Evolutionary conservation across 2,113 vertebrate species (phyloP).

Genomic region (Pedionomus torquatus): DNA sequence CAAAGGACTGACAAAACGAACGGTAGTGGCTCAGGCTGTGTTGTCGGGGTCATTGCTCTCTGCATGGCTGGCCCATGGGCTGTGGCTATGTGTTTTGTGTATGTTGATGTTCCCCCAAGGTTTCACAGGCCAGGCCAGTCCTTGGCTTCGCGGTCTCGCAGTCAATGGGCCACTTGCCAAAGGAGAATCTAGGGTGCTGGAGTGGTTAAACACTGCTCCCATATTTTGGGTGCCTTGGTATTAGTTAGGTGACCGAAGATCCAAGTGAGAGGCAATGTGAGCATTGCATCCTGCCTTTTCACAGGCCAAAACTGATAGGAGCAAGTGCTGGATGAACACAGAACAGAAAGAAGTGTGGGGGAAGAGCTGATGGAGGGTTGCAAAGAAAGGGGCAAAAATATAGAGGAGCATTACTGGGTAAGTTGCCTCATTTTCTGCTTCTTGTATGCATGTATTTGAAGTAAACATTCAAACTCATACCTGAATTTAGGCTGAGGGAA

Average conservation of each 20-base stretch:
- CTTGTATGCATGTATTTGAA: neutral
- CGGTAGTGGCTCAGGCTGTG: neutral
- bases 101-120: neutral
- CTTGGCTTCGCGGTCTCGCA: neutral
- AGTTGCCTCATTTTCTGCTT: neutral
- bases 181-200: rapidly evolving
- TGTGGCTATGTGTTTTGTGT: neutral
- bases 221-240: neutral
- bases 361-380: neutral
- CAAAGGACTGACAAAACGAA: neutral
- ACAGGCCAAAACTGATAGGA: neutral
- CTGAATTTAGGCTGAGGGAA: neutral
- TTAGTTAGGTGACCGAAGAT: neutral
- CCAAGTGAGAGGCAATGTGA: neutral
- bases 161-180: neutral
- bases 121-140: neutral
- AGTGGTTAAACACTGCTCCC: neutral
- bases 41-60: neutral
- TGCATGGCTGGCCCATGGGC: neutral
- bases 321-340: neutral
- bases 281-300: neutral
- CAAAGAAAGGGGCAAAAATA: neutral
- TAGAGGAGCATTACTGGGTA: neutral
- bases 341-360: neutral
- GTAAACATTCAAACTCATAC: neutral